Conservation (phyloP, 2,113 vertebrate species). For the Cairina moschata region DNA sequence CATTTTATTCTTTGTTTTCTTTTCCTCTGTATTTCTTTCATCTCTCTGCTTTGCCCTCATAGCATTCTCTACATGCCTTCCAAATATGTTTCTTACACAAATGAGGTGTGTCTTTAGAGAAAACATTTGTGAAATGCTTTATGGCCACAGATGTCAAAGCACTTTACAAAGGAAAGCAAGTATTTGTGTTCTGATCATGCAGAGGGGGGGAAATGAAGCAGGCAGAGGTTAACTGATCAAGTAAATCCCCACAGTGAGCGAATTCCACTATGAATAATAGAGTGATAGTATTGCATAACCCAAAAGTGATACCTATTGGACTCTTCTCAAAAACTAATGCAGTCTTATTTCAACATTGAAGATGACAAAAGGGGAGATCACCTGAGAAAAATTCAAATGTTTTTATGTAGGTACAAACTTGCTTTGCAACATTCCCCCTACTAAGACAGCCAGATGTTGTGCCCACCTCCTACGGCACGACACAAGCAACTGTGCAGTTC, state of each 20-base stretch:
- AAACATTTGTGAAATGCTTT: background rate
- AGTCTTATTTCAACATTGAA: background rate
- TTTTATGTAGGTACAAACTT: background rate
- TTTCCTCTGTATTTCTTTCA: background rate
- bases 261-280: background rate
- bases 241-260: background rate
- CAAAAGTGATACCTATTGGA: background rate
- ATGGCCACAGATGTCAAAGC: background rate
- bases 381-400: background rate
- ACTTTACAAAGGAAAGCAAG: background rate
- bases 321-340: background rate
- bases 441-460: background rate
- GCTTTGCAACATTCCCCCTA: background rate
- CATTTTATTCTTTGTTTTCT: background rate
- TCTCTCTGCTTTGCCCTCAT: background rate
- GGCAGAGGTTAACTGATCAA: conserved; percentile 2
- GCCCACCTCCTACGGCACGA: background rate
- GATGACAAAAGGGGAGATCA: background rate
- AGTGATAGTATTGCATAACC: background rate
- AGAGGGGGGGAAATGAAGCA: background rate
- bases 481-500: background rate
- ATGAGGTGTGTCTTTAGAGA: background rate
- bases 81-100: background rate
- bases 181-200: background rate
- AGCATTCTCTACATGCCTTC: background rate